Evolutionary conservation across 1,140 invertebrate species (phyloP).

Genomic region (Coelopa frigida): DNA sequence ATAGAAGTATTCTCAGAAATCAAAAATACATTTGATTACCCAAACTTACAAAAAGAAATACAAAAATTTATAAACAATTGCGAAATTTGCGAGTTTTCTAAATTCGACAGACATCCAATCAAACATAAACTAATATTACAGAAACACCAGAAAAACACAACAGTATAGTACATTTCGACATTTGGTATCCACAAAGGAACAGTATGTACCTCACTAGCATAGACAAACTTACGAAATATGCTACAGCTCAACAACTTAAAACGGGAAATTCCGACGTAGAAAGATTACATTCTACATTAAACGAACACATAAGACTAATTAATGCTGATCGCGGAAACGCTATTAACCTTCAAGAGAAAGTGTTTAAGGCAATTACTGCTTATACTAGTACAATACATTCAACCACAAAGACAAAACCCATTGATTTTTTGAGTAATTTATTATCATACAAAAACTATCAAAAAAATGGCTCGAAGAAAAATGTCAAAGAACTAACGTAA

Average conservation of each 20-base stretch:
- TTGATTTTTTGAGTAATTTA: too few relatives aligned
- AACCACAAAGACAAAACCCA: too few relatives aligned
- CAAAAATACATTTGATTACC: constrained; percentile 3
- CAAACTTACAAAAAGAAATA: constrained; percentile 4
- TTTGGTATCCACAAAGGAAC: constrained; percentile 1
- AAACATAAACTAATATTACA: constrained; percentile 7
- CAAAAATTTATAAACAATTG: constrained; percentile 9
- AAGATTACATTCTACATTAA: too few relatives aligned
- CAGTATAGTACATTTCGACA: constrained; percentile 7
- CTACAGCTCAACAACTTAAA: background rate
- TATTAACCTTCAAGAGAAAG: too few relatives aligned
- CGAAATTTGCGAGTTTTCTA: background rate
- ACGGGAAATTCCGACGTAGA: too few relatives aligned
- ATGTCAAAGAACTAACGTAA: too few relatives aligned
- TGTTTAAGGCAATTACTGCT: too few relatives aligned
- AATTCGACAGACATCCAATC: constrained; percentile 6
- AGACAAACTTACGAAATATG: constrained; percentile 7
- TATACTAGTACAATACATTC: too few relatives aligned
- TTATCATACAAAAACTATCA: too few relatives aligned
- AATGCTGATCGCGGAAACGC: too few relatives aligned
- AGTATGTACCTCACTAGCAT: constrained; percentile 1
- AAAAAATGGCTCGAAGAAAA: too few relatives aligned
- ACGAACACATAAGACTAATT: too few relatives aligned
- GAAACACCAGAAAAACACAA: constrained; percentile 1
- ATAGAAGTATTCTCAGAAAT: constrained; percentile 1